These are phyloP conservation scores for Pararge aegeria DNA, from an alignment of 1,140 invertebrate species.

Conservation along the genomic window DNA sequence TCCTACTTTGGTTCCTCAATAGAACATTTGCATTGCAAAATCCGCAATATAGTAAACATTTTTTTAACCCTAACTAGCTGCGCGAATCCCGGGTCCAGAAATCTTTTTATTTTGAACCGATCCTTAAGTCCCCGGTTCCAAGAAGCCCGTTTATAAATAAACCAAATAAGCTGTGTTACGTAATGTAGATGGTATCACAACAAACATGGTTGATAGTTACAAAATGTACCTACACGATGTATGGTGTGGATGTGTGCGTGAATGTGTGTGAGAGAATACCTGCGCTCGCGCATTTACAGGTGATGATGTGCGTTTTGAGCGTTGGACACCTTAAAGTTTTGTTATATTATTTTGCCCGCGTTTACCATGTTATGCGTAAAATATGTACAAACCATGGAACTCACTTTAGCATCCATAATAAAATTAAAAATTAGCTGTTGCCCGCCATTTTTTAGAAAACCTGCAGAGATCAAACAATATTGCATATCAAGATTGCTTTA, in stretches of 20 bases:
- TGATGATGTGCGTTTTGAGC: conserved; percentile 38
- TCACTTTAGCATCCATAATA: too few species aligned
- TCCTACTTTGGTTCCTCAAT: too few species aligned
- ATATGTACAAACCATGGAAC: too few species aligned
- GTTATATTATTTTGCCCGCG: too few species aligned
- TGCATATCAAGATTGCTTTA: too few species aligned
- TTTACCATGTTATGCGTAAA: too few species aligned
- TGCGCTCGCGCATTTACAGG: conserved; percentile 51
- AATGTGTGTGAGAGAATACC: conserved; percentile 37
- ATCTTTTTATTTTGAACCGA: conserved; percentile 7
- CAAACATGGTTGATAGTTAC: conserved; percentile 36
- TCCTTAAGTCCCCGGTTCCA: conserved; percentile 13
- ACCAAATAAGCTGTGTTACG: conserved; percentile 28
- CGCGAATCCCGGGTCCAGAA: conserved; percentile 1
- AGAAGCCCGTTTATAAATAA: conserved; percentile 29
- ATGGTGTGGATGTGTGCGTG: conserved; percentile 13
- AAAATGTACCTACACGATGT: conserved; percentile 25
- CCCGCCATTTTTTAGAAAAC: too few species aligned
- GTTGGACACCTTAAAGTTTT: conserved; percentile 3
- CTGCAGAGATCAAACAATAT: too few species aligned
- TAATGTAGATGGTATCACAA: conserved; percentile 35
- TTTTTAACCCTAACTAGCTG: conserved; percentile 1
- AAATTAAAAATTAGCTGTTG: too few species aligned
- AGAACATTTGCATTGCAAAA: too few species aligned
- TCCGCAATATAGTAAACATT: not conserved